A percentile compares a stretch with the other conserved stretches of the same genome.
These are phyloP conservation scores for Aplysia californica DNA, from an alignment of 1,140 invertebrate genomes.

Conservation along the genomic window DNA sequence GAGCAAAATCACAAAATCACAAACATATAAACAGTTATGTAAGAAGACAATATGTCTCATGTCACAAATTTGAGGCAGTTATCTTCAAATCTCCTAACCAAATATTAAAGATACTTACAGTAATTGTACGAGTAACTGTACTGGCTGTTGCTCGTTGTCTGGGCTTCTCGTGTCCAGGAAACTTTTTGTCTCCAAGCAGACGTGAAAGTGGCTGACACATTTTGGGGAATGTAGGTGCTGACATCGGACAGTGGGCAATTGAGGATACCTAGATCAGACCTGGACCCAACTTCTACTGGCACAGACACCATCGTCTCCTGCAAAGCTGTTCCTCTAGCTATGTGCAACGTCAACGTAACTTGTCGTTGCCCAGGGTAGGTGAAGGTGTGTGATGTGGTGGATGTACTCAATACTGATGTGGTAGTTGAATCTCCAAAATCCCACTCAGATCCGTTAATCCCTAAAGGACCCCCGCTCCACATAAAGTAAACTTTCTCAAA, in stretches of 20 bases:
- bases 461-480: neutral
- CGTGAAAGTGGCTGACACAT: conserved; percentile 1
- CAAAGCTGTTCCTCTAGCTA: neutral
- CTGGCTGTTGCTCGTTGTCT: too few species aligned
- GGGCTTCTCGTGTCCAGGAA: neutral
- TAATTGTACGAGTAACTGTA: too few species aligned
- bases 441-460: conserved; percentile 1
- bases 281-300: neutral
- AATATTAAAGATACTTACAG: too few species aligned
- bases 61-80: too few species aligned
- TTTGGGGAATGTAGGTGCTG: neutral
- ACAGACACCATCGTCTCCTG: neutral
- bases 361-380: conserved; percentile 10
- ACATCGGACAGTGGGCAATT: neutral
- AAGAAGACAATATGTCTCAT: too few species aligned
- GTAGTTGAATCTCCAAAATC: conserved; percentile 18
- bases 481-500: neutral
- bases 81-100: too few species aligned
- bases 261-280: neutral
- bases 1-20: too few species aligned
- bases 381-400: neutral
- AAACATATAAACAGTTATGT: too few species aligned
- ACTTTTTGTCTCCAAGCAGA: conserved; percentile 11
- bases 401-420: neutral
- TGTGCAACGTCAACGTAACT: neutral